Base-by-base conservation (phyloP, 2,797 vertebrate species). In the Margarornis squamiger region DNA sequence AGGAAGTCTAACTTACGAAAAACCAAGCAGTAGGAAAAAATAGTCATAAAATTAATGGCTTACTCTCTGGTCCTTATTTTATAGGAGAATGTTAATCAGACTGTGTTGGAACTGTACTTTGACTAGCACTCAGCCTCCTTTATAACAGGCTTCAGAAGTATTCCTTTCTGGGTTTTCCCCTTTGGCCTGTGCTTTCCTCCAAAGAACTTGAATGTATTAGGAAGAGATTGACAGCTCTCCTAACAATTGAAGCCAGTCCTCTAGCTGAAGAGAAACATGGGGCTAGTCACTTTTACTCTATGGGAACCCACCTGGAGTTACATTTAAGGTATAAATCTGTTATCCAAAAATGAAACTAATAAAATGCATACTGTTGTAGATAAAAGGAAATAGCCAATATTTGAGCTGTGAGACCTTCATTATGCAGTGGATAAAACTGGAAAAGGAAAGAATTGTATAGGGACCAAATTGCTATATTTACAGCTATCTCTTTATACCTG, bases 1-100 rank as follows among this genome's bases (percentile, higher is more conserved):
- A 98, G 97, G 97, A 97, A 98, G 96, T 97, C 82, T 88, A 96
- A 80, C 92, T 95, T 96, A 92, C 45, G 86, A 95, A 97, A 95
- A 96, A 93, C 38, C 86, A 97, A 90, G 86, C 82, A 92, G 92
- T 77, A 78, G 61, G 93, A 77, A 86, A 96, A 94, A 96, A 92
- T 93, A 93, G 90, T 67, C 63, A 75, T 97, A 96, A 97, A 97
- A 96, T 97, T 94, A 97, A 97, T 97, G 96, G 89, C 87, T 94
- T 95, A 91, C 76, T 96, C 70, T 94, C 89, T 82, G 43, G 85
- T 95, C 95, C 83, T 96, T 95, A 91, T 95, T 95, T 96, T 93
- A 96, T 81, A 92, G 75, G 86, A 45, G 36, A 94, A 46, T 91
- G 57, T 93, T 97, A 97, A 96, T 97, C 83, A 49, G 86, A 84